Percentiles rank a stretch among this genome's conserved stretches.
These are phyloP conservation scores for Lydus trimaculatus DNA, from an alignment of 2,888 invertebrate genomes.

Conservation along the genomic window DNA sequence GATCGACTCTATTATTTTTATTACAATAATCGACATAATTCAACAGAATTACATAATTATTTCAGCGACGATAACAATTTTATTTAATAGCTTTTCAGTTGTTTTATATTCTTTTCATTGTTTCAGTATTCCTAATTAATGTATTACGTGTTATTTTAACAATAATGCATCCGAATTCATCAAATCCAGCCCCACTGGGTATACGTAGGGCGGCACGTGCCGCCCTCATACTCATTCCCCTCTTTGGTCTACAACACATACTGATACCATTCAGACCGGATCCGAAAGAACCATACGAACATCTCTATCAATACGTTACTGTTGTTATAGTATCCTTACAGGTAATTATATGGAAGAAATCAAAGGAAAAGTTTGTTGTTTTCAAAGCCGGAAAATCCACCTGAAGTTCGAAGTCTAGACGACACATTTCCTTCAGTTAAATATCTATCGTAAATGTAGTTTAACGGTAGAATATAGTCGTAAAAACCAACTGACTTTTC, in stretches of 20 bases:
- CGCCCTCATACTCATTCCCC: slow-evolving; percentile 76
- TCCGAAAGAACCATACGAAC: slow-evolving; percentile 64
- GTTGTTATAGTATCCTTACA: slow-evolving; percentile 76
- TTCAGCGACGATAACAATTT: neutral
- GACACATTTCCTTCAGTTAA: too few relatives aligned
- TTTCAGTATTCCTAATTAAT: slow-evolving; percentile 71
- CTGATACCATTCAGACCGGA: slow-evolving; percentile 73
- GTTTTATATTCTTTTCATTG: neutral
- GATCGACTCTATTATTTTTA: too few relatives aligned
- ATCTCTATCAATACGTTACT: slow-evolving; percentile 70
- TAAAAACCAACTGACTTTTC: neutral
- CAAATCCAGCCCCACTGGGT: slow-evolving; percentile 67
- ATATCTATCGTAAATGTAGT: too few relatives aligned
- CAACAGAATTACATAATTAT: neutral
- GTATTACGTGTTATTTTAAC: slow-evolving; percentile 71
- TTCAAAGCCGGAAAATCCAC: too few relatives aligned
- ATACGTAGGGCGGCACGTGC: slow-evolving; percentile 74
- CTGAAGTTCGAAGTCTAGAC: too few relatives aligned
- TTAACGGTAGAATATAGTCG: neutral
- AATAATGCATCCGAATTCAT: slow-evolving; percentile 69
- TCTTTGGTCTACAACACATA: slow-evolving; percentile 78
- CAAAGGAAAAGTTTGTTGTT: too few relatives aligned
- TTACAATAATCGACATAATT: too few relatives aligned
- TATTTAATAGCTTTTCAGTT: neutral
- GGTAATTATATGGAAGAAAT: slow-evolving; percentile 57